Evolutionary conservation across 2,113 vertebrate species (phyloP).

Genomic region (Mugil cephalus): DNA sequence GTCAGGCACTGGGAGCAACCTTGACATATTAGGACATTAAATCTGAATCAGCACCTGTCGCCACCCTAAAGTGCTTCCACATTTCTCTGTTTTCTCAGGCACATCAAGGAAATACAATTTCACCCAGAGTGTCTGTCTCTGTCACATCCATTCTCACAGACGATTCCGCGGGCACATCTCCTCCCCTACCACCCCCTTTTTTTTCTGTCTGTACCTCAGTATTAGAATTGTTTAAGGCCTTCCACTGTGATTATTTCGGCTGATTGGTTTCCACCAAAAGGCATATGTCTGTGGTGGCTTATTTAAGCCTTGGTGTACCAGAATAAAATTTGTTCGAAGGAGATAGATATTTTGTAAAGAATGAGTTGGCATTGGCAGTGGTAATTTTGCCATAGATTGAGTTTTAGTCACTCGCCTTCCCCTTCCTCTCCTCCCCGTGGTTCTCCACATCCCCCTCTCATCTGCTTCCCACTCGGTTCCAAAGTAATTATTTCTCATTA

Average conservation of each 20-base stretch:
- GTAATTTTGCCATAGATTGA: not conserved
- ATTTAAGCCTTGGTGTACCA: constrained; percentile 7
- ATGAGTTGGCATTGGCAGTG: not conserved
- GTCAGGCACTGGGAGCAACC: constrained; percentile 42
- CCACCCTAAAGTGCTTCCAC: constrained; percentile 57
- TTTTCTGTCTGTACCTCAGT: not conserved
- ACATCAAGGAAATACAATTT: constrained; percentile 68
- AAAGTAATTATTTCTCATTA: constrained; percentile 76
- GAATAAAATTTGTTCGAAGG: too few species aligned
- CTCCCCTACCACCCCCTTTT: not conserved
- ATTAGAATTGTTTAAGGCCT: constrained; percentile 7
- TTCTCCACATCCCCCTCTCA: constrained; percentile 14
- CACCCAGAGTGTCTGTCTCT: constrained; percentile 50
- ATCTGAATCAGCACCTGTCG: constrained; percentile 73
- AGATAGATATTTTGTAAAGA: too few species aligned
- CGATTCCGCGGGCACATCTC: constrained; percentile 22
- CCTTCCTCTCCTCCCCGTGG: not conserved
- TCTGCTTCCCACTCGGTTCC: constrained; percentile 40
- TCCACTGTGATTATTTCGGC: constrained; percentile 25
- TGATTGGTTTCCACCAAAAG: not conserved
- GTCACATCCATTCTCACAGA: constrained; percentile 45
- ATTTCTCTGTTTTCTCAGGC: constrained; percentile 69
- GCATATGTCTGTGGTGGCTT: constrained; percentile 1
- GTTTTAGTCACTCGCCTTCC: constrained; percentile 10
- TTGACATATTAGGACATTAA: constrained; percentile 79